Evolutionary conservation across 2,113 vertebrate species (phyloP).

Genomic region (Nymphicus hollandicus): DNA sequence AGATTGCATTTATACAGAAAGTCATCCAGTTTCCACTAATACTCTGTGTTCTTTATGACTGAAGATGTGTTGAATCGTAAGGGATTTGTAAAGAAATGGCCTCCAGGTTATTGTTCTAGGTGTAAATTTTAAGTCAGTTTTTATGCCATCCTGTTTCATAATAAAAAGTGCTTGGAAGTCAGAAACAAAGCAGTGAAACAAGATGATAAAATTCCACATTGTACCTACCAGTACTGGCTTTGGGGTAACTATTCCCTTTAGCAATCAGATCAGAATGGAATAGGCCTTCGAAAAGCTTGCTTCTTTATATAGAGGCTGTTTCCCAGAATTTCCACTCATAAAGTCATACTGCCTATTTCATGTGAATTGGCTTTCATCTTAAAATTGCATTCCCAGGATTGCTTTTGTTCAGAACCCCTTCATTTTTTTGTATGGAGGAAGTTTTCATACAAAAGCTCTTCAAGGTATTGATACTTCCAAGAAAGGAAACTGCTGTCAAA

Average conservation of each 20-base stretch:
- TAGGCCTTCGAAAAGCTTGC: neutral
- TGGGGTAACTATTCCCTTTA: slow-evolving; percentile 23
- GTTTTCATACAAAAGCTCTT: neutral
- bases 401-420: neutral
- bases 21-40: slow-evolving; percentile 1
- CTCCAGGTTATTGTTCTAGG: slow-evolving; percentile 27
- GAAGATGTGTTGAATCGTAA: neutral
- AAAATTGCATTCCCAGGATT: slow-evolving; percentile 4
- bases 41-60: slow-evolving; percentile 4
- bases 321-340: slow-evolving; percentile 39
- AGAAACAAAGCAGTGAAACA: slow-evolving; percentile 35
- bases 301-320: slow-evolving; percentile 16
- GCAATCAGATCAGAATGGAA: slow-evolving; percentile 13
- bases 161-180: slow-evolving; percentile 30
- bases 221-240: neutral
- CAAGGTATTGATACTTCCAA: neutral
- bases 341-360: slow-evolving; percentile 19
- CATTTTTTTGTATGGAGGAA: neutral
- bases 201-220: slow-evolving; percentile 4
- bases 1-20: neutral
- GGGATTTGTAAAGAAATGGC: slow-evolving; percentile 34
- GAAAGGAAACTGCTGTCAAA: neutral
- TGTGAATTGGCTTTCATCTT: slow-evolving; percentile 3
- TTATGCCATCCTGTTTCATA: neutral
- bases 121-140: slow-evolving; percentile 40